Base-by-base conservation (phyloP, 2,888 invertebrate species). In the Eutolmus rufibarbis region DNA sequence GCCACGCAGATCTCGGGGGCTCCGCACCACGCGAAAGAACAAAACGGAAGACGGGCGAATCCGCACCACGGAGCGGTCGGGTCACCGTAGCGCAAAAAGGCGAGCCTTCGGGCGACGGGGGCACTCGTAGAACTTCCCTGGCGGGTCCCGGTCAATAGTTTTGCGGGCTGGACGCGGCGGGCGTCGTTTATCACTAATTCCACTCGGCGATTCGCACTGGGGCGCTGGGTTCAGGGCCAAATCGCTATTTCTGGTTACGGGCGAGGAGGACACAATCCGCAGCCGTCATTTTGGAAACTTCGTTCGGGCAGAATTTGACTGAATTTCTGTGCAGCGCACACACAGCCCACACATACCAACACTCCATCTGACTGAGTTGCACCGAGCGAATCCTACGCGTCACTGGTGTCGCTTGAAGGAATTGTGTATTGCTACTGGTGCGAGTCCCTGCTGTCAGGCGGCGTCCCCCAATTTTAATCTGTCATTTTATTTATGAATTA, bases 261-360 rank as follows among this genome's bases (percentile, higher is more conserved):
- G 12, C 34, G 37, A 16, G 23, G 66, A 37, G 66, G 34, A 82
- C 82, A 82, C 40, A 37, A 31, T 57, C 79, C 7, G 23, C 66
- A 82, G 82, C 82, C 82, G 82, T 82, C 82, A 82, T 82, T 82
- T 82, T 82, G 82, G 37, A 82, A 82, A 82, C 82, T 79, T 66
- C 66, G n/a, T 34, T 79, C 79, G 51, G 76, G 76, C 37, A 34
- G 76, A 34, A 76, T 76, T 37, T 76, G 37, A 76, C 76, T 74
- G 31, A 74, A 66, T 66, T 43, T 51, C 51, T 51, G 51, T 51
- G n/a, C 51, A 51, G 51, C 51, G 51, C 51, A 51, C 51, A 51
- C 51, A 46, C 46, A 46, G 14, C 46, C 46, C 46, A 46, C 46
- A 51, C 51, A 51, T 51, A 51, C 51, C 51, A 51, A 51, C n/a